Conservation (phyloP, 2,113 vertebrate species). For the Coreoperca whiteheadi region DNA sequence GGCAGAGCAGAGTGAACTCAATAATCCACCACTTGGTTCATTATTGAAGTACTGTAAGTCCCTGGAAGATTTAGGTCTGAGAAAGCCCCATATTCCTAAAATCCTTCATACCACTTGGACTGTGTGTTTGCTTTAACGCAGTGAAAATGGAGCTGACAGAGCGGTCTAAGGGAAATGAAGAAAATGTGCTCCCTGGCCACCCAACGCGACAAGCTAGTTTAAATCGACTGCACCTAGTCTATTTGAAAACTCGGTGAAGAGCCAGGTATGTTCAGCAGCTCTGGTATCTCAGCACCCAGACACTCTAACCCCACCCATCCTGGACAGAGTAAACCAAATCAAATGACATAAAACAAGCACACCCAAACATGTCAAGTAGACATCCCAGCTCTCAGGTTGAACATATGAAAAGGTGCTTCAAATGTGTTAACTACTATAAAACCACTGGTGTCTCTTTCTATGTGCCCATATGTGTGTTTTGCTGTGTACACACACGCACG, state of each 20-base stretch:
- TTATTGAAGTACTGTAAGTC: slow-evolving; percentile 19
- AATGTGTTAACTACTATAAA: neutral
- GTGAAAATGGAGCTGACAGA: slow-evolving; percentile 28
- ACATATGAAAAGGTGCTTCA: slow-evolving; percentile 12
- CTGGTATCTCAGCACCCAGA: slow-evolving; percentile 60
- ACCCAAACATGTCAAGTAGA: slow-evolving; percentile 55
- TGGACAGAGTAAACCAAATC: slow-evolving; percentile 37
- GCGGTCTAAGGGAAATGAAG: slow-evolving; percentile 3
- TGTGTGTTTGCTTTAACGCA: slow-evolving; percentile 31
- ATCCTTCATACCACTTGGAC: slow-evolving; percentile 16
- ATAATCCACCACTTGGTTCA: neutral
- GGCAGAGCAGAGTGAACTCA: slow-evolving; percentile 1
- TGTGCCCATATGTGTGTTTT: neutral
- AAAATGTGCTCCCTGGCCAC: slow-evolving; percentile 39
- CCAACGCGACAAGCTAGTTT: slow-evolving; percentile 17
- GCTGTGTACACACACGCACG: neutral
- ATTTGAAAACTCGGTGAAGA: slow-evolving; percentile 55
- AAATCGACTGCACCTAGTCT: slow-evolving; percentile 44
- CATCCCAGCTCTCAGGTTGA: slow-evolving; percentile 15
- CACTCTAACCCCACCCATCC: slow-evolving; percentile 24
- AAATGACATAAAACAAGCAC: slow-evolving; percentile 49
- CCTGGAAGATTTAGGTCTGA: slow-evolving; percentile 3
- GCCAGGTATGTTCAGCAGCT: slow-evolving; percentile 71
- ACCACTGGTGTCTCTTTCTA: neutral
- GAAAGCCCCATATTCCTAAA: slow-evolving; percentile 17